Base-by-base conservation (phyloP, 2,888 invertebrate genomes). In the Drosophila trichaetosa region DNA sequence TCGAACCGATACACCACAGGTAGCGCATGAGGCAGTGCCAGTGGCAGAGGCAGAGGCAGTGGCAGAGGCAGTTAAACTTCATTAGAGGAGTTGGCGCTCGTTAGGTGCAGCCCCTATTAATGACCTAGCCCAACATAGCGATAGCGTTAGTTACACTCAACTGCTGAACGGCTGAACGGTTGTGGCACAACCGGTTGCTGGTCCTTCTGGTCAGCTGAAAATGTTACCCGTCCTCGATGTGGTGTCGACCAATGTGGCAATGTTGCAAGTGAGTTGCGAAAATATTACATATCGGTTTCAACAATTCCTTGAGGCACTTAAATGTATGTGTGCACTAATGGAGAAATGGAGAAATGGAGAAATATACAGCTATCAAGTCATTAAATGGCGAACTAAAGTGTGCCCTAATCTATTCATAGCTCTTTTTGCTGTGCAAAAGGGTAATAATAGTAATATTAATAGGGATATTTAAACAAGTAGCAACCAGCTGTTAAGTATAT, bases 61-160 rank as follows among this genome's bases (percentile, higher is more conserved):
- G 48, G 34, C n/a, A 21, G 7, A n/a, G 46, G 56, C 51, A 48
- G 56, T 40, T 38, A 58, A 58, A 56, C 63, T 64, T 71, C 71
- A 71, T 71, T 71, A 70, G 71, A 62, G 27, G 40, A 58, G 49
- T 62, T 31, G 48, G 46, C 57, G 53, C 69, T 69, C 69, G 69
- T 69, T 69, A 69, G 46, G 38, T 46, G 34, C 51, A 40, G 46
- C 46, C 54, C 52, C 60, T 29, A 59, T 69, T 59, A 59, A 69
- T 59, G 69, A 53, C 27, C 59, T 38, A 33, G 34, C 13, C 51
- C 64, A 51, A 64, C 36, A 59, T 7, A n/a, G 34, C 21, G 34
- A 31, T 31, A 31, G 34, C 21, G 42, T 42, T 13, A 21, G 21
- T 16, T 27, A 24, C 46, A 42, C 6, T 13, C 42, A 13, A 42